Evolutionary conservation across 2,888 invertebrate genomes (phyloP).

Genomic region (Drosophila anomelani): DNA sequence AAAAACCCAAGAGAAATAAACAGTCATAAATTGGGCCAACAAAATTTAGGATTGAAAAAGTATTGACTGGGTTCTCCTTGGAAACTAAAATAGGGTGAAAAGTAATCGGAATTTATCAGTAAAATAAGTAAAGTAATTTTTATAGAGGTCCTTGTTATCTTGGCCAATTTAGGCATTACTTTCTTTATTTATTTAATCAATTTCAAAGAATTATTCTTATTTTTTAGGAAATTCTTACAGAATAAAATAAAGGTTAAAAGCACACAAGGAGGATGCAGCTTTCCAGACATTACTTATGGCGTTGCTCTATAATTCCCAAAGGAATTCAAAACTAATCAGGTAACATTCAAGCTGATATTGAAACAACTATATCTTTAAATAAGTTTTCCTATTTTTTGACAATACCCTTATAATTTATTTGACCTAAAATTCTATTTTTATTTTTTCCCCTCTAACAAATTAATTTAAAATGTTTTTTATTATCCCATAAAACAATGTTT

Average conservation of each 20-base stretch:
- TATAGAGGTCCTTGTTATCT: background rate
- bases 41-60: background rate
- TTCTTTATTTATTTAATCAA: background rate
- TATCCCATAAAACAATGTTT: background rate
- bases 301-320: background rate
- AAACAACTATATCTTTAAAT: too few species aligned
- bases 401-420: too few species aligned
- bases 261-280: too few species aligned
- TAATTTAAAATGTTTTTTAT: background rate
- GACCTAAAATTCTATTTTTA: too few species aligned
- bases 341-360: too few species aligned
- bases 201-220: background rate
- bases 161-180: background rate
- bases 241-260: too few species aligned
- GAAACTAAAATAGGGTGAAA: background rate
- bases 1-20: background rate
- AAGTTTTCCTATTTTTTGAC: too few species aligned
- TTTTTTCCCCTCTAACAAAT: background rate
- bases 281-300: too few species aligned
- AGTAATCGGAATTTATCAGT: background rate
- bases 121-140: background rate
- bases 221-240: background rate
- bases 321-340: background rate
- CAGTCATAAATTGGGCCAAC: slow-evolving; percentile 17
- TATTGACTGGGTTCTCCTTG: background rate